Evolutionary conservation across 2,888 invertebrate species (phyloP), one percentile per base, ranked within the genome.

Genomic region (Plusia festucae): DNA sequence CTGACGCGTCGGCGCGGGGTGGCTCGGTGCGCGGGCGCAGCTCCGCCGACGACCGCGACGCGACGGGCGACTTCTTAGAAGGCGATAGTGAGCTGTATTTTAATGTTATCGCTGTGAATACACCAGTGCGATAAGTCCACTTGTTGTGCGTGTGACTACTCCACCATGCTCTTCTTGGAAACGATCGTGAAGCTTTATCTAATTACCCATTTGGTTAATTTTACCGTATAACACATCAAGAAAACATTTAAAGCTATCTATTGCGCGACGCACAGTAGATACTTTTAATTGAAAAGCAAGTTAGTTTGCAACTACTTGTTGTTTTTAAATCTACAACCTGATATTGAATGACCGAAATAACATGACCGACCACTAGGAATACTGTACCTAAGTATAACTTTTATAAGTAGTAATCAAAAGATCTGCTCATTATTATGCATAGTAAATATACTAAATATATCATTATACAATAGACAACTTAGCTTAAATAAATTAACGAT

Each of bases 61-160:
- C 60, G 51, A 81, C 89, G 85, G 80, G 80, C 87, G 85, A 87
- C 84, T 94, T 95, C 94, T 91, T 76, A 87, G 95, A 94, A 94
- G 90, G 88, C 90, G 90, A 92, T 91, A 92, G 91, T 90, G 90
- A 86, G 91, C 89, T 88, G 91, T 92, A 90, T 92, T 92, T 91
- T 90, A 93, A 93, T 90, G 93, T 93, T 94, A 93, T 95, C 94
- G 92, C 89, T 89, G 87, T 88, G 91, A 93, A 90, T 87, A 89
- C 86, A 89, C 82, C 80, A 70, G 87, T 85, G 82, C 89, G 92
- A 93, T 93, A 93, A 93, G 85, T 91, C 86, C 87, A 91, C 89
- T 91, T 89, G 88, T 88, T 89, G 88, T 87, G 85, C 88, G 89
- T 89, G 88, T 85, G 86, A 91, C 88, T 89, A 84, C 83, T 85